Evolutionary conservation across 2,888 invertebrate species (phyloP), one percentile per base, ranked within the genome.

Genomic region (Microplitis manilae): DNA sequence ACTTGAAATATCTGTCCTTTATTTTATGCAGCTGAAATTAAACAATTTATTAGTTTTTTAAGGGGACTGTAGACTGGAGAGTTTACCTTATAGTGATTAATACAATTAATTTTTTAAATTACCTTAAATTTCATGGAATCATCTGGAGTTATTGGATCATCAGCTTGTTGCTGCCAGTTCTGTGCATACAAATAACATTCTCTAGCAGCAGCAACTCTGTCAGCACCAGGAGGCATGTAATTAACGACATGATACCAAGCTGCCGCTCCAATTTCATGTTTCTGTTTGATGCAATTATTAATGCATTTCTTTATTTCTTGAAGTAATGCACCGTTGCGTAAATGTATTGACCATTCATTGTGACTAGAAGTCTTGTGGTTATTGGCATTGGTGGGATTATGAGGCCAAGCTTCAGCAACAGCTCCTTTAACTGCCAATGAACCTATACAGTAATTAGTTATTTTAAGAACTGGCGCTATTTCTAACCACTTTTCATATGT

Each of bases 401-500:
- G 13, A 5, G 38, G 38, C 85, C 87, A 86, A 13, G 82, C 81
- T 71, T 80, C 83, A 5, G 79, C 85, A 75, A 91, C 90, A 79
- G 91, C 87, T 79, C 90, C 90, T 80, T 90, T 91, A 20, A 92
- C 90, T 9, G 91, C 91, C 68, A 91, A 88, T 2, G 89, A 87
- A 79, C 92, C 92, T 82, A 92, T 90, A 60, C 90, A 87, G 79
- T 91, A 88, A 39, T 86, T 86, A 62, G 90, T 90, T 64, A 92
- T 83, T 79, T 89, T 86, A 30, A 91, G 82, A 13, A 90, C 83
- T 17, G 87, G 84, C 13, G 90, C 87, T 9, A 90, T 88, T 39
- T 87, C 82, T 80, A 92, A 90, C 92, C 92, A 92, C 71, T 88
- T 87, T 62, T 87, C 85, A 79, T 92, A 92, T 1, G 90, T 91